Conservation (phyloP, 2,888 invertebrate species). For the Acrobasis repandana region DNA sequence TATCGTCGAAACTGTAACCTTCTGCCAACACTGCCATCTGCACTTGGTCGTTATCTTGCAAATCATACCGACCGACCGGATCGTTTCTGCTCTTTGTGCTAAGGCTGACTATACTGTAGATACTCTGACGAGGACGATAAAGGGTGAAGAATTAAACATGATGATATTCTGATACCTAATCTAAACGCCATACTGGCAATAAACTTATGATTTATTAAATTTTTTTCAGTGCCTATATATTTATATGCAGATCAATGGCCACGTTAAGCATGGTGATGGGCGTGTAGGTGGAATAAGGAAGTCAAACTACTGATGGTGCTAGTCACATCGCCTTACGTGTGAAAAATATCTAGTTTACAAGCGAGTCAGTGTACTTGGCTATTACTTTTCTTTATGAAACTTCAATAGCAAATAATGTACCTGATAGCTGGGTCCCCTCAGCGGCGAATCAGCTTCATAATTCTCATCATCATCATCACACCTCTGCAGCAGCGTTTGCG, state of each 20-base stretch:
- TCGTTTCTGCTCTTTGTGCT: slow-evolving; percentile 33
- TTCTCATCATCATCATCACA: slow-evolving; percentile 23
- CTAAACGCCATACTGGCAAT: too few relatives aligned
- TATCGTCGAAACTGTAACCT: slow-evolving; percentile 74
- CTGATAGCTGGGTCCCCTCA: slow-evolving; percentile 31
- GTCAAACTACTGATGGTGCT: neutral
- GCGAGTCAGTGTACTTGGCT: too few relatives aligned
- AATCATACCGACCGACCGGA: slow-evolving; percentile 1
- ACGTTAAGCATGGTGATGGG: too few relatives aligned
- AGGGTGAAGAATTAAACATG: neutral
- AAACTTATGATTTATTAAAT: too few relatives aligned
- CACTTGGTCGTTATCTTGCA: slow-evolving; percentile 39
- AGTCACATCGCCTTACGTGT: too few relatives aligned
- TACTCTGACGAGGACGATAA: slow-evolving; percentile 37
- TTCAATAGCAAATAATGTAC: slow-evolving; percentile 26
- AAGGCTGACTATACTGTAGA: slow-evolving; percentile 38
- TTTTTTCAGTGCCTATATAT: too few relatives aligned
- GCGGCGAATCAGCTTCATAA: slow-evolving; percentile 21
- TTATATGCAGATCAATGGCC: too few relatives aligned
- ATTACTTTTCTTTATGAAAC: slow-evolving; percentile 10
- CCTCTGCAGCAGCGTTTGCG: slow-evolving; percentile 42
- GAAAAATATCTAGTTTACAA: too few relatives aligned
- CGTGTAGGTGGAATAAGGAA: neutral
- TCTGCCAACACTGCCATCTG: slow-evolving; percentile 76
- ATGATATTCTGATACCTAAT: too few relatives aligned